Base-by-base conservation (phyloP, 2,113 vertebrate genomes). In the Myrmecophaga tridactyla region DNA sequence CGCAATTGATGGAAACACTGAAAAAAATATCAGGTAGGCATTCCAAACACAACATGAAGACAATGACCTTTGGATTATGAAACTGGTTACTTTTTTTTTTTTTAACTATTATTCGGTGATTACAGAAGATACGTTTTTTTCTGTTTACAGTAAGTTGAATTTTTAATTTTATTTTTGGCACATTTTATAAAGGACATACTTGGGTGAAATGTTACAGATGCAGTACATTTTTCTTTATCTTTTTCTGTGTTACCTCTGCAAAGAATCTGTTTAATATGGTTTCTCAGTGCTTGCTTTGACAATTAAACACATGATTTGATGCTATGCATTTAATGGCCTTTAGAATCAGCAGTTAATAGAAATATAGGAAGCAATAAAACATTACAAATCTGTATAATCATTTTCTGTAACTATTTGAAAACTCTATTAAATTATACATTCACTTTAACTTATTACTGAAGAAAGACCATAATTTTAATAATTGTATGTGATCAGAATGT, bases 341-440 rank as follows among this genome's bases (percentile, higher is more conserved):
- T 86, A 81, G 86, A 89, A 84, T 89, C 17, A 86, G 29, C 14
- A 94, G 51, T 86, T 89, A 95, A 92, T 67, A 95, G 83, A 91
- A 96, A 86, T 80, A 92, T 6, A 78, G 80, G 39, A 89, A 87
- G 39, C 31, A 85, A 92, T 72, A 89, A 94, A 90, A 94, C 12
- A 91, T 86, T 78, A 90, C 11, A 78, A n/a, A 77, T 89, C 77
- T 95, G 20, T 63, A 90, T 67, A 76, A 73, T 86, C 46, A 81
- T 78, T 82, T 96, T 94, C 43, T 93, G n/a, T 77, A 92, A 87
- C 82, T 20, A 86, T 94, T 69, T 96, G 53, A 89, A 96, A 94
- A 70, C 85, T n/a, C 17, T 86, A 63, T 95, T 95, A 95, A 95
- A 93, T 93, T 77, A 76, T 63, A 78, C 63, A 80, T 92, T 92